A percentile compares a stretch with the other conserved stretches of the same genome.
Evolutionary conservation across 2,888 invertebrate genomes (phyloP).

Genomic region (Drosophila testacea): DNA sequence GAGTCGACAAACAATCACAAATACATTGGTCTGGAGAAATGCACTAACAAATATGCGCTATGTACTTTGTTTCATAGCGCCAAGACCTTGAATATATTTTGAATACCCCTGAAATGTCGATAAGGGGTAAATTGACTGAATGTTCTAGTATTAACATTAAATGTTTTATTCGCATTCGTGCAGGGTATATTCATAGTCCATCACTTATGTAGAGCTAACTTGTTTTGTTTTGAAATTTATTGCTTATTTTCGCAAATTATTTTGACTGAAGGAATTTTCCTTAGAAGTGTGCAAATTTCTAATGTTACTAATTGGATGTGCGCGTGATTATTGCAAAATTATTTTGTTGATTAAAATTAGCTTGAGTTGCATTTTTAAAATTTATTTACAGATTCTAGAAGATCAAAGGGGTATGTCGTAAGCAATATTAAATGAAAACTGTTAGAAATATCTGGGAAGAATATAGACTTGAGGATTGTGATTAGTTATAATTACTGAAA

Average conservation of each 20-base stretch:
- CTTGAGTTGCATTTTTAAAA: too few species aligned
- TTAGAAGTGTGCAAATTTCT: constrained; percentile 8
- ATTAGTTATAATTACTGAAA: background rate
- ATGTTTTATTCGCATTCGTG: too few species aligned
- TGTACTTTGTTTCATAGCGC: constrained; percentile 13
- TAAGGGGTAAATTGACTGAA: background rate
- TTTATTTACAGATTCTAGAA: background rate
- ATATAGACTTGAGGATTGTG: too few species aligned
- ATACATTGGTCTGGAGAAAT: constrained; percentile 21
- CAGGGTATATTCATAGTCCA: constrained; percentile 19
- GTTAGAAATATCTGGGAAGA: too few species aligned
- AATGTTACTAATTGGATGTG: constrained; percentile 21
- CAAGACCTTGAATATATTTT: constrained; percentile 52
- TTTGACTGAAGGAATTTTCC: constrained; percentile 20
- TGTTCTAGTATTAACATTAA: background rate
- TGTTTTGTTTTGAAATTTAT: constrained; percentile 29
- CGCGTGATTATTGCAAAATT: constrained; percentile 11
- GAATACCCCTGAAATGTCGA: background rate
- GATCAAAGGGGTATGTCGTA: background rate
- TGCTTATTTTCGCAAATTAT: constrained; percentile 59
- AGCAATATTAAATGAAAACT: too few species aligned
- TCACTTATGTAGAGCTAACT: background rate
- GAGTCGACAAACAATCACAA: constrained; percentile 13
- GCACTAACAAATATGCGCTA: constrained; percentile 37
- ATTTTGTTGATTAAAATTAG: background rate